These are phyloP conservation scores for Furcula furcula DNA, from an alignment of 2,888 invertebrate genomes.

Conservation along the genomic window DNA sequence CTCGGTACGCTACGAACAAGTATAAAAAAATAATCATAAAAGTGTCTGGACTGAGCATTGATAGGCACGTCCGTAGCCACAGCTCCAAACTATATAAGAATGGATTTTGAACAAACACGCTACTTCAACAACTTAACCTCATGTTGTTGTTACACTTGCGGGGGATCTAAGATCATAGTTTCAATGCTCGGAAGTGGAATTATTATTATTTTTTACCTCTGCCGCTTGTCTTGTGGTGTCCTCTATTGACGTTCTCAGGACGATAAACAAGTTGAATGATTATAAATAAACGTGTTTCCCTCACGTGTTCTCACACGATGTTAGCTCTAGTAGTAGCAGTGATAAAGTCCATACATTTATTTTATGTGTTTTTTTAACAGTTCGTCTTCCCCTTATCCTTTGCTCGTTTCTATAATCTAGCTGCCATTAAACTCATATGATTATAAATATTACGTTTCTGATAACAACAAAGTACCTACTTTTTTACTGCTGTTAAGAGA, in stretches of 20 bases:
- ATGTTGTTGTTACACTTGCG: no score
- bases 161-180: no score
- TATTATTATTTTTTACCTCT: background rate
- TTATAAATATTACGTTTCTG: slow-evolving; percentile 1
- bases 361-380: background rate
- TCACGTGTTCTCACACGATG: no score
- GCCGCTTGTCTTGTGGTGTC: background rate
- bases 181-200: background rate
- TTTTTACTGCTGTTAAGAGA: background rate
- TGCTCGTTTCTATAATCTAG: background rate
- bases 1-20: no score
- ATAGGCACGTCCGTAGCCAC: no score
- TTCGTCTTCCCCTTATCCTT: background rate
- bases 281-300: background rate
- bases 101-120: no score
- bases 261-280: background rate
- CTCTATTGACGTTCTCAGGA: background rate
- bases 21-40: no score
- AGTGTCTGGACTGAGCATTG: no score
- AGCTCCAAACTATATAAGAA: no score
- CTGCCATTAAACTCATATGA: background rate
- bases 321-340: background rate
- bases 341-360: background rate
- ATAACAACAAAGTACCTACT: background rate
- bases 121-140: no score